A percentile compares a stretch with the other conserved stretches of the same genome.
These are phyloP conservation scores for Macrotis lagotis DNA, from an alignment of 2,113 vertebrate species.

Conservation along the genomic window DNA sequence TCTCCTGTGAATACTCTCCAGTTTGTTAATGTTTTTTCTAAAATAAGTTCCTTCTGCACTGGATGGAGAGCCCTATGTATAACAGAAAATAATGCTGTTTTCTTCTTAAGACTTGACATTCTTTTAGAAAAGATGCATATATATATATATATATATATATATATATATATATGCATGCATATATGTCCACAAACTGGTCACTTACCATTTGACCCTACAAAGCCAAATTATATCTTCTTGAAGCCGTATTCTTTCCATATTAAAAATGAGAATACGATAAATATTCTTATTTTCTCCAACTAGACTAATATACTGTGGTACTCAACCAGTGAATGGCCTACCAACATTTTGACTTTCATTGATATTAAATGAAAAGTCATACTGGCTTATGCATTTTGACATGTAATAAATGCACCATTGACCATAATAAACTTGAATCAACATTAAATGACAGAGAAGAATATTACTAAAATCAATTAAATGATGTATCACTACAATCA, in stretches of 20 bases:
- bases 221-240: neutral
- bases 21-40: neutral
- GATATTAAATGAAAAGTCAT: neutral
- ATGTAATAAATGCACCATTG: slow-evolving; percentile 29
- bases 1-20: neutral
- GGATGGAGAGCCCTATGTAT: neutral
- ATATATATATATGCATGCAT: too few relatives aligned
- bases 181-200: neutral
- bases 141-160: too few relatives aligned
- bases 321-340: slow-evolving; percentile 39
- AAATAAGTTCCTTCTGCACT: neutral
- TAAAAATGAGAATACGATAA: neutral
- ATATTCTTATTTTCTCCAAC: slow-evolving; percentile 17
- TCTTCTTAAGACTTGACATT: neutral
- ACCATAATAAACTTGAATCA: slow-evolving; percentile 52
- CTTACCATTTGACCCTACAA: neutral
- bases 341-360: slow-evolving; percentile 36
- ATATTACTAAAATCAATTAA: slow-evolving; percentile 6
- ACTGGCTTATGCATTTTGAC: neutral
- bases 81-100: neutral
- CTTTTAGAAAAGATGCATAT: neutral
- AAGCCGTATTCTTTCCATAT: neutral
- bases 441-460: slow-evolving; percentile 19
- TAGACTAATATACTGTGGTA: slow-evolving; percentile 27
- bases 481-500: slow-evolving; percentile 31